Conservation (phyloP, 2,888 invertebrate genomes). For the Serrognathus titanus region DNA sequence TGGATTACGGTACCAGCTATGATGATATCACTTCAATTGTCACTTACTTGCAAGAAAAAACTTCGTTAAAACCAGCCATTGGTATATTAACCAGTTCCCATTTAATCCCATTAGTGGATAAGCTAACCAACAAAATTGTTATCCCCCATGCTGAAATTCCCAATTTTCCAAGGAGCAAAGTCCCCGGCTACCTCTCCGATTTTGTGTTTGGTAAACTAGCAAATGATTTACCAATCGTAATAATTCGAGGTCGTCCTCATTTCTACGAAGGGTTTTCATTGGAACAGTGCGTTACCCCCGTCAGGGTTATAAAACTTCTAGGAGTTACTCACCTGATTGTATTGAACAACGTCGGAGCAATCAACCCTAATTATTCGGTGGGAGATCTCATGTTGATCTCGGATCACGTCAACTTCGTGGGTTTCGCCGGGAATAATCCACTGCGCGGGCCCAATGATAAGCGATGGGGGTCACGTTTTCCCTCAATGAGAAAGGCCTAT, state of each 20-base stretch:
- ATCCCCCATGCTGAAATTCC: constrained; percentile 86
- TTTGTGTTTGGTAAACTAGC: constrained; percentile 78
- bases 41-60: too few relatives aligned
- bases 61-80: too few relatives aligned
- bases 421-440: constrained; percentile 85
- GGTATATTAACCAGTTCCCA: too few relatives aligned
- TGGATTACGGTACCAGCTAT: too few relatives aligned
- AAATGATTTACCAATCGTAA: constrained; percentile 72
- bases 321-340: constrained; percentile 82
- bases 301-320: constrained; percentile 88
- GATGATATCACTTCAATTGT: too few relatives aligned
- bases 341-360: constrained; percentile 92
- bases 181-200: constrained; percentile 84
- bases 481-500: constrained; percentile 83
- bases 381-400: constrained; percentile 95
- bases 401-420: constrained; percentile 93
- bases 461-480: constrained; percentile 86
- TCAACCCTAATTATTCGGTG: constrained; percentile 76
- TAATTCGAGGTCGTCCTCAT: constrained; percentile 94
- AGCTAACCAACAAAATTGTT: constrained; percentile 46
- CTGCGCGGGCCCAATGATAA: constrained; percentile 89
- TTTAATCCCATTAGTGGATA: too few relatives aligned
- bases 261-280: constrained; percentile 91
- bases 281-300: constrained; percentile 85
- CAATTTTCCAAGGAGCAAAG: constrained; percentile 77